A percentile compares a stretch with the other conserved stretches of the same genome.
phyloP scores from a whole-genome alignment of 2,113 vertebrate genomes.

The Mesocricetus auratus region DNA sequence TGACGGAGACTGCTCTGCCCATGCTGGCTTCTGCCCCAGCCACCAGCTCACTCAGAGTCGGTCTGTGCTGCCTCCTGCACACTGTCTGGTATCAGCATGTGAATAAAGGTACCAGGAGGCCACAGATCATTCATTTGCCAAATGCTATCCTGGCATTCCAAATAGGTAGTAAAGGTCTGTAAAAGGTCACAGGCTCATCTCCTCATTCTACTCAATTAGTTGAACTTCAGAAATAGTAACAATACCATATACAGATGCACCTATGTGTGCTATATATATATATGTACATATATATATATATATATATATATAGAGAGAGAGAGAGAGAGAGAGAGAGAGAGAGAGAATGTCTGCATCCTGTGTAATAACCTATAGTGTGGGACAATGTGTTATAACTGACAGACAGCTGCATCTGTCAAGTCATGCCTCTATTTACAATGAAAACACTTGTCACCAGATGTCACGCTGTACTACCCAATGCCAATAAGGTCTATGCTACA shows the following conservation, averaged over 20 bases:
- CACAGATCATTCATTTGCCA: not conserved
- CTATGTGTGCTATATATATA: no score
- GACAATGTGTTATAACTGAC: not conserved
- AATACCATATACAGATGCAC: not conserved
- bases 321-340: no score
- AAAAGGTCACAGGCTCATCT: not conserved
- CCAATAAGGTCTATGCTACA: not conserved
- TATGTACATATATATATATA: not conserved
- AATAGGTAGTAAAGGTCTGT: not conserved
- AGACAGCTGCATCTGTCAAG: not conserved
- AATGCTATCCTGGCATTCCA: not conserved
- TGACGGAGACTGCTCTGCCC: not conserved
- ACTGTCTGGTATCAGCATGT: not conserved
- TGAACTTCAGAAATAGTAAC: not conserved
- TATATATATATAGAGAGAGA: not conserved
- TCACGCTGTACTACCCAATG: not conserved
- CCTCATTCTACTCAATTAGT: not conserved
- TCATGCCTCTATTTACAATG: slow-evolving; percentile 10
- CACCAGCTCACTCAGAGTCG: not conserved
- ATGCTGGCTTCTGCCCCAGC: not conserved
- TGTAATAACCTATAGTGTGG: not conserved
- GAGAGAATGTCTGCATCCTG: not conserved
- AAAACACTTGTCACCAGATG: not conserved
- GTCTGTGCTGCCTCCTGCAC: not conserved
- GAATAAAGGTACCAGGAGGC: not conserved